Base-by-base conservation (phyloP, 35 echinoderm and acorn worm genomes). In the Holothuria glaberrima region DNA sequence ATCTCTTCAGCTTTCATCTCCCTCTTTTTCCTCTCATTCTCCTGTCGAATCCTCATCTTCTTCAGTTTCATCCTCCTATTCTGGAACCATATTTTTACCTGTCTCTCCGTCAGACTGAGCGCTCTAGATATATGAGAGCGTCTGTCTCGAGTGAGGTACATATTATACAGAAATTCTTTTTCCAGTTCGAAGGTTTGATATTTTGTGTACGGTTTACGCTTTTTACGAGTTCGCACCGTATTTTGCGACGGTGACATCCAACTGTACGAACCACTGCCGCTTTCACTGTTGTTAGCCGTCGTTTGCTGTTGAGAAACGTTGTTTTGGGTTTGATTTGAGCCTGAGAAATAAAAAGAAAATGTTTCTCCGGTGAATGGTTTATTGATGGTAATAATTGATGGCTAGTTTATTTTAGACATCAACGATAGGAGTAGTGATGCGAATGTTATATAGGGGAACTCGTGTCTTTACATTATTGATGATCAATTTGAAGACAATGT, bases 41-140 rank as follows among this genome's bases (percentile, higher is more conserved):
- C 97, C 68, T 99, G 93, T 60, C 94, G 75, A 0, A 80, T 66
- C 26, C 93, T 68, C 91, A 95, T 99, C 85, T 99, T 99, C 88
- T 99, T 99, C 44, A 99, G 59, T 75, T 99, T 99, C 97, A 99
- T 99, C 76, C 97, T 58, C 32, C 97, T 63, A 78, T 99, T 99
- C 71, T 99, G 97, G 54, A 99, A 99, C 97, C 97, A 99, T 27
- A 99, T 99, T 75, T 99, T 99, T 27, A 99, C 91, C 83, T 99
- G 97, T 41, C 97, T 70, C 90, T 99, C 97, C 20, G 93, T 93
- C 20, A 99, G 86, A 65, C 58, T 91, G 5, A 99, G 77, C 46
- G 92, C 83, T 48, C 97, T 90, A 31, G 97, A 92, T 68, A 99
- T 99, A 70, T 99, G 91, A 4, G 91, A 74, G 20, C 97, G 87